phyloP scores from a whole-genome alignment of 2,797 vertebrate species.

The Eulemur coronatus region DNA sequence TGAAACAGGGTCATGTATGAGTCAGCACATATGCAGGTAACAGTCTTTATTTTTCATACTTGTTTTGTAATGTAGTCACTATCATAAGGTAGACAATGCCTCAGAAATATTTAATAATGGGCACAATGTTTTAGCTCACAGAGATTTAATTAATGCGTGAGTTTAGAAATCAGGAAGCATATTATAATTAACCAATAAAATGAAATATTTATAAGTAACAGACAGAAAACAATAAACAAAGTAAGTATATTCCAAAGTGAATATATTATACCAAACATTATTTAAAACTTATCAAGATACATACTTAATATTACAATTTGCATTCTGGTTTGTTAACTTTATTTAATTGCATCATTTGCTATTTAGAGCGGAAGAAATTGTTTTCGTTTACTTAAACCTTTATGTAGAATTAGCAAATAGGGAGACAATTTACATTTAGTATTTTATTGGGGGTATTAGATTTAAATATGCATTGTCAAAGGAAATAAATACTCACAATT shows the following conservation, averaged over 20 bases:
- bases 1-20: not conserved
- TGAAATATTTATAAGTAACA: slow-evolving; percentile 77
- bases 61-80: not conserved
- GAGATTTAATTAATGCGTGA: slow-evolving; percentile 70
- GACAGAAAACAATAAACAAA: slow-evolving; percentile 71
- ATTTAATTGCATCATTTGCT: slow-evolving; percentile 54
- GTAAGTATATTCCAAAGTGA: slow-evolving; percentile 75
- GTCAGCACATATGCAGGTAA: not conserved
- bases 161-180: slow-evolving; percentile 81
- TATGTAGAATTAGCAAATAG: slow-evolving; percentile 33
- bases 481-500: not conserved
- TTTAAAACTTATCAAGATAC: slow-evolving; percentile 70
- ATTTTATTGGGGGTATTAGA: not conserved
- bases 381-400: slow-evolving; percentile 54
- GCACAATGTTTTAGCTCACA: slow-evolving; percentile 6
- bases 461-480: slow-evolving; percentile 10
- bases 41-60: not conserved
- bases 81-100: not conserved
- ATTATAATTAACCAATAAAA: slow-evolving; percentile 79
- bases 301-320: slow-evolving; percentile 61
- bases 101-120: slow-evolving; percentile 35
- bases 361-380: not conserved
- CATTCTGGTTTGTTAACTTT: slow-evolving; percentile 48
- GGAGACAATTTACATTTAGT: slow-evolving; percentile 28
- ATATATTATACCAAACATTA: slow-evolving; percentile 73